A percentile compares a stretch with the other conserved stretches of the same genome.
Evolutionary conservation across 2,113 vertebrate species (phyloP).

Genomic region (Chionodraco myersi): DNA sequence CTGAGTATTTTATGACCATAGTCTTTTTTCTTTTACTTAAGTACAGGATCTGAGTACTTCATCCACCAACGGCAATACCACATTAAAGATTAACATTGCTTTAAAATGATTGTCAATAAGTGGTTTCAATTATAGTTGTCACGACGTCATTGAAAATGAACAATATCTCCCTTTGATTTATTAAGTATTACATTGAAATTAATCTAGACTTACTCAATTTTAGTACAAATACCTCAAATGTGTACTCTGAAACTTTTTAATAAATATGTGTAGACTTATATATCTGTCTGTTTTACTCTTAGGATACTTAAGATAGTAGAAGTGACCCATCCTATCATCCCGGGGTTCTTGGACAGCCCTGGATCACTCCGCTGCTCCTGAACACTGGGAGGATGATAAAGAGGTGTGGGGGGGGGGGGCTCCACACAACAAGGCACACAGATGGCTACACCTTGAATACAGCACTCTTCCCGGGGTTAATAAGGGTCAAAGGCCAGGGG

Average conservation of each 20-base stretch:
- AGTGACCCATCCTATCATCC: constrained; percentile 17
- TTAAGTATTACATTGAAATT: not conserved
- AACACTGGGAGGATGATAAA: constrained; percentile 60
- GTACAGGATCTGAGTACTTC: too few species aligned
- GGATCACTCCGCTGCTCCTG: constrained; percentile 53
- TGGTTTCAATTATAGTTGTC: not conserved
- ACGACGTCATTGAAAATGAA: not conserved
- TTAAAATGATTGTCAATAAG: not conserved
- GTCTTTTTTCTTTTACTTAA: too few species aligned
- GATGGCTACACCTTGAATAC: constrained; percentile 80
- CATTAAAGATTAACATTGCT: not conserved
- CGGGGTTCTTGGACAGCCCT: constrained; percentile 4
- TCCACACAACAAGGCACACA: constrained; percentile 72
- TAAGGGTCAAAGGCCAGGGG: constrained; percentile 74
- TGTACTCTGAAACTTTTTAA: not conserved
- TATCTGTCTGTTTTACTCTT: not conserved
- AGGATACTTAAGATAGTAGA: not conserved
- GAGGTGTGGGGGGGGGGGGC: constrained; percentile 54
- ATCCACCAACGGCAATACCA: not conserved
- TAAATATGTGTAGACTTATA: not conserved
- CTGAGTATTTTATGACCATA: too few species aligned
- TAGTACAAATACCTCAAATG: not conserved
- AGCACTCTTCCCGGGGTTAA: constrained; percentile 68
- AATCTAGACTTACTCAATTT: not conserved
- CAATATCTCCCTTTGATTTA: not conserved